Percentiles rank a stretch among this genome's conserved stretches.
Conservation (phyloP, 2,113 vertebrate species). For the Puma concolor region DNA sequence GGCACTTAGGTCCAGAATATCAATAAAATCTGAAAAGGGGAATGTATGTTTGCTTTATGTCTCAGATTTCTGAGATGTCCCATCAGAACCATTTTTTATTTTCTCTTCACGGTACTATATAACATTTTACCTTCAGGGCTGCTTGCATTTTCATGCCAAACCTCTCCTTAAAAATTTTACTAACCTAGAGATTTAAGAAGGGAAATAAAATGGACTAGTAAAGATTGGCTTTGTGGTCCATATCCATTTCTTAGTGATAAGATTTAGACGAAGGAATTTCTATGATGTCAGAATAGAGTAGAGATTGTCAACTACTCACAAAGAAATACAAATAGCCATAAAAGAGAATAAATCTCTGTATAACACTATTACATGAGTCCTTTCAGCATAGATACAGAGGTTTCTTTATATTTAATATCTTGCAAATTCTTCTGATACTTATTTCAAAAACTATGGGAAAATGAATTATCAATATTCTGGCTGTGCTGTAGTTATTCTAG, state of each 20-base stretch:
- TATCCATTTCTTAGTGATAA: background rate
- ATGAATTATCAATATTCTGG: background rate
- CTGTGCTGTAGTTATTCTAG: background rate
- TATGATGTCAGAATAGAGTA: background rate
- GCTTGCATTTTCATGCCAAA: conserved; percentile 58
- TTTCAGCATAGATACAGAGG: background rate
- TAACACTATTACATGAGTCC: background rate
- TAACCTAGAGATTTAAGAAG: conserved; percentile 65
- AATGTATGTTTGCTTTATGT: conserved; percentile 39
- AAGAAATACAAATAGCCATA: background rate
- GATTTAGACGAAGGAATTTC: conserved; percentile 24
- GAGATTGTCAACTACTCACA: background rate
- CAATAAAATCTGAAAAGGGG: conserved; percentile 22
- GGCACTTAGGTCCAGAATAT: background rate
- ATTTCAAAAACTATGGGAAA: background rate
- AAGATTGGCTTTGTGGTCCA: background rate
- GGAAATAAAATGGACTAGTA: conserved; percentile 54
- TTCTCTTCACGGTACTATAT: background rate
- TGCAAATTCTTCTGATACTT: background rate
- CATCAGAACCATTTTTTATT: conserved; percentile 40
- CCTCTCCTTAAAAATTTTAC: conserved; percentile 61
- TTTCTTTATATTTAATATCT: background rate
- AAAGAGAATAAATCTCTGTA: background rate
- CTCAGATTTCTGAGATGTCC: conserved; percentile 38
- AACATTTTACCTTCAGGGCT: conserved; percentile 41